These are phyloP conservation scores for Gracilinanus agilis DNA, from an alignment of 2,113 vertebrate genomes.

Conservation along the genomic window DNA sequence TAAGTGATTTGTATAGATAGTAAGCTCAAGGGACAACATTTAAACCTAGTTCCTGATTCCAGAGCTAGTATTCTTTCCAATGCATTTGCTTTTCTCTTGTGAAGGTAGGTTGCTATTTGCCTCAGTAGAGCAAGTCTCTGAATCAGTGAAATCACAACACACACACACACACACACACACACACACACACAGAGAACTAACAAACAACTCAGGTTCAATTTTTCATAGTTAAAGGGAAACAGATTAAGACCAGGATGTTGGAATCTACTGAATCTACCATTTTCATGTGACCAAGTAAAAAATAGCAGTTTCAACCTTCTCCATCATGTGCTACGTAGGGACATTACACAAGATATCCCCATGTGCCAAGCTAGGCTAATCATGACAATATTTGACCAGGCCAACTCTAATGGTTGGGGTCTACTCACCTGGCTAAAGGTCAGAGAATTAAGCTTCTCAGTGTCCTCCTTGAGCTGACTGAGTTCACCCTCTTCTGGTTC, in stretches of 20 bases:
- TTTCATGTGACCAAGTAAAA: not conserved
- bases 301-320: not conserved
- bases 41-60: not conserved
- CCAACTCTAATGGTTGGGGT: not conserved
- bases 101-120: not conserved
- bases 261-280: not conserved
- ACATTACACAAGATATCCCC: not conserved
- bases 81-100: not conserved
- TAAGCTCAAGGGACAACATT: not conserved
- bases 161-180: not conserved
- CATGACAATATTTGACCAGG: not conserved
- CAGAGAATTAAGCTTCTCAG: slow-evolving; percentile 80
- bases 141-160: not conserved
- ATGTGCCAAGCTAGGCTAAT: not conserved
- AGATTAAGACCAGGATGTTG: not conserved
- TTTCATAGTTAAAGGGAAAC: not conserved
- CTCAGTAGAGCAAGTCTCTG: not conserved
- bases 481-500: slow-evolving; percentile 35
- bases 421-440: slow-evolving; percentile 86
- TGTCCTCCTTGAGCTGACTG: slow-evolving; percentile 86
- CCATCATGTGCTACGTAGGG: not conserved
- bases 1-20: not conserved
- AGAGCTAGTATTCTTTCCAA: not conserved
- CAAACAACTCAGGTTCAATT: not conserved
- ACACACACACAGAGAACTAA: not conserved